Conservation (phyloP, 2,797 vertebrate species). For the Molossus molossus region DNA sequence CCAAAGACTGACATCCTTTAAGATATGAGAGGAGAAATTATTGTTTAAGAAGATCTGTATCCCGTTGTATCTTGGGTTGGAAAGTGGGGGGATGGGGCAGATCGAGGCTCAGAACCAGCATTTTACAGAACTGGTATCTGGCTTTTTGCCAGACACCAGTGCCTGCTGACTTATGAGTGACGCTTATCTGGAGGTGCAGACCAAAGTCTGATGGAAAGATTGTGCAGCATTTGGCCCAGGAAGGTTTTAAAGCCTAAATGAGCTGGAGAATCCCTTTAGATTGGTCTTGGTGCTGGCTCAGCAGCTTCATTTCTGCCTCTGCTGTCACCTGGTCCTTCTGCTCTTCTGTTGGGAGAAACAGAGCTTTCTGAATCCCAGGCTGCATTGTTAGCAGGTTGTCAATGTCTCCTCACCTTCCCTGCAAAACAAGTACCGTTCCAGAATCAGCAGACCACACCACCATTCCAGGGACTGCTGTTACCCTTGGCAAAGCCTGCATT, state of each 20-base stretch:
- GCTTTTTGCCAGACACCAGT: neutral
- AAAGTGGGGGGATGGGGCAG: neutral
- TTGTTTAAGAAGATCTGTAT: neutral
- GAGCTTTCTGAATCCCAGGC: neutral
- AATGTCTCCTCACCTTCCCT: neutral
- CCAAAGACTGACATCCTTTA: neutral
- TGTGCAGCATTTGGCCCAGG: neutral
- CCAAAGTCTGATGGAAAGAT: neutral
- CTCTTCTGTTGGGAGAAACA: neutral
- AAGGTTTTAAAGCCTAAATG: neutral
- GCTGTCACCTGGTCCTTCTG: neutral
- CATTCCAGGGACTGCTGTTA: neutral
- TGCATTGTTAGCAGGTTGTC: neutral
- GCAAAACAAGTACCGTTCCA: neutral
- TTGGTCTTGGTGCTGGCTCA: neutral
- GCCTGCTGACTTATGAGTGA: neutral
- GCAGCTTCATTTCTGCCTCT: neutral
- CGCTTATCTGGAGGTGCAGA: neutral
- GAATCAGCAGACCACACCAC: neutral
- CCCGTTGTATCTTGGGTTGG: neutral
- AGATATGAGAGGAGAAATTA: neutral
- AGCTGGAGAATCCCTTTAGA: neutral
- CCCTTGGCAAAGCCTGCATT: neutral
- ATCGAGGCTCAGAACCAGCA: neutral
- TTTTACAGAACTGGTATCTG: neutral